Evolutionary conservation across 2,113 vertebrate genomes (phyloP).

Genomic region (Ceuthmochares aereus): DNA sequence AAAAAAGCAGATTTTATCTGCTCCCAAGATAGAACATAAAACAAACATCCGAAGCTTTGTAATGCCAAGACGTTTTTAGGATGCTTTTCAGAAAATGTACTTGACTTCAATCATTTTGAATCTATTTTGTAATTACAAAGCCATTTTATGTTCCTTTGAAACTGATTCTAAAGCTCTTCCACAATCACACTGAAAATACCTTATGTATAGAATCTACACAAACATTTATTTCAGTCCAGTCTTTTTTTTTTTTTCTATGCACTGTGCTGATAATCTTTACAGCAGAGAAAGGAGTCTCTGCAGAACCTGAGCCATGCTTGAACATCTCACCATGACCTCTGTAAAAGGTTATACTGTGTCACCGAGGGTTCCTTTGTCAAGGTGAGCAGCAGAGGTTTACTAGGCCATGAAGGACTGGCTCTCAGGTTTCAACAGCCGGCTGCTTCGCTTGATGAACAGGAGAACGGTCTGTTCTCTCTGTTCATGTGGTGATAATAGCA

Average conservation of each 20-base stretch:
- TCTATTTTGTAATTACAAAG: constrained; percentile 52
- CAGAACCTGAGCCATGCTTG: background rate
- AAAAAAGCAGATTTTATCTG: background rate
- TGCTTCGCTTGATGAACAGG: background rate
- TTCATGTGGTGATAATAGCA: background rate
- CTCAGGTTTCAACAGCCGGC: background rate
- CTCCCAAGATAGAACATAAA: constrained; percentile 47
- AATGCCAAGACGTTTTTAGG: background rate
- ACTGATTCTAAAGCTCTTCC: constrained; percentile 25
- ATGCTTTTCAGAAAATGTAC: constrained; percentile 6
- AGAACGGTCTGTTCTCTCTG: background rate
- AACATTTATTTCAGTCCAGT: background rate
- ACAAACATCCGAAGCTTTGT: constrained; percentile 9
- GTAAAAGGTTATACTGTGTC: background rate
- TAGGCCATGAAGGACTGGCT: background rate
- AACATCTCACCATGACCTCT: background rate
- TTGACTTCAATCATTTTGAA: constrained; percentile 42
- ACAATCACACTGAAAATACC: background rate
- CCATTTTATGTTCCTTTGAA: constrained; percentile 51
- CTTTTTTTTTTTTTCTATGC: background rate
- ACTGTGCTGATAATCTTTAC: background rate
- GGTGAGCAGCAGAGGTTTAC: background rate
- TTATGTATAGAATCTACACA: background rate
- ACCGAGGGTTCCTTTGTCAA: background rate
- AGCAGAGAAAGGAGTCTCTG: background rate